phyloP scores from a whole-genome alignment of 2,113 vertebrate species.

The Redunca redunca region DNA sequence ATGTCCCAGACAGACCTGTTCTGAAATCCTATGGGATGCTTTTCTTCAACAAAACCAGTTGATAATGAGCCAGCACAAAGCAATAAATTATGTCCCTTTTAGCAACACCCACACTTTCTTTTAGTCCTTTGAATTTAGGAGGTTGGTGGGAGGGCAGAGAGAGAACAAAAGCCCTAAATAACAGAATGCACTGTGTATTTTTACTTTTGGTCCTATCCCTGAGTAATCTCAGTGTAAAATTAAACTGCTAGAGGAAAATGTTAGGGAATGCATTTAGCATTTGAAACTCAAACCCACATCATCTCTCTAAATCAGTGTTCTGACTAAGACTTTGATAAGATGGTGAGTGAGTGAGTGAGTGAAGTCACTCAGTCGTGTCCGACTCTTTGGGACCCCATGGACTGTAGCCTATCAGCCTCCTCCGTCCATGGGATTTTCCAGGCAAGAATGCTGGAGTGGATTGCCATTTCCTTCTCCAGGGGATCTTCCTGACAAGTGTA shows the following conservation, averaged over 20 bases:
- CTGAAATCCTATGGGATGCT: background rate
- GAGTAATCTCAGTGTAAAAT: background rate
- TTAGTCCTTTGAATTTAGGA: slow-evolving; percentile 38
- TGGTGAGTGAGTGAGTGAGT: too few relatives aligned
- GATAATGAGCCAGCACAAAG: background rate
- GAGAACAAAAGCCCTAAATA: slow-evolving; percentile 35
- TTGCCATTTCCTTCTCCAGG: too few relatives aligned
- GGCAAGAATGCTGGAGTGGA: too few relatives aligned
- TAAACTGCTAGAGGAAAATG: background rate
- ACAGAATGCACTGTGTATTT: background rate
- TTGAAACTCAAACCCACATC: background rate
- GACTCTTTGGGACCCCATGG: background rate
- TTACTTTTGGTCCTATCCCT: background rate
- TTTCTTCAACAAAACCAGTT: background rate
- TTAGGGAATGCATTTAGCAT: background rate
- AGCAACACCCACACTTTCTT: slow-evolving; percentile 6
- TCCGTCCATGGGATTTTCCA: too few relatives aligned
- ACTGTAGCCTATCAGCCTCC: too few relatives aligned
- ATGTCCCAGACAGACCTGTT: background rate
- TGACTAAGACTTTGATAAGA: background rate
- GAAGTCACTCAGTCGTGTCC: background rate
- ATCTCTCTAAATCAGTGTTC: background rate
- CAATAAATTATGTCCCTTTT: background rate
- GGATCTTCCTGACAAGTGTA: background rate
- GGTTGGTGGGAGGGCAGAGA: slow-evolving; percentile 22